Evolutionary conservation across 2,888 invertebrate genomes (phyloP).

Genomic region (Chironomus riparius): DNA sequence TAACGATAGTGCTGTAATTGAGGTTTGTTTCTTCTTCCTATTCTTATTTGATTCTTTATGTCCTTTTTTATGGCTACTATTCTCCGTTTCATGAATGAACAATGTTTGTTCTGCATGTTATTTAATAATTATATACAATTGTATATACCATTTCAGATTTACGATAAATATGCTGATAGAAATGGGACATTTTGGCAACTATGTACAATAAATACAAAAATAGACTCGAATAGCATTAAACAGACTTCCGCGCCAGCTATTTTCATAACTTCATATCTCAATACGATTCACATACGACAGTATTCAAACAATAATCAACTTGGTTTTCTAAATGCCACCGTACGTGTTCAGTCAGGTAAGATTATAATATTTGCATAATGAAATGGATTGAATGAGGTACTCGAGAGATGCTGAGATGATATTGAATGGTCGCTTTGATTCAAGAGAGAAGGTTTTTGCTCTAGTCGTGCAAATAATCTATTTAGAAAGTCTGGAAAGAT

Average conservation of each 20-base stretch:
- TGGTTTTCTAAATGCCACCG: slow-evolving; percentile 51
- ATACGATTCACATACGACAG: slow-evolving; percentile 55
- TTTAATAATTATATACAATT: background rate
- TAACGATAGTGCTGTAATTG: slow-evolving; percentile 45
- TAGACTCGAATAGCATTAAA: slow-evolving; percentile 1
- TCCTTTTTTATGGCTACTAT: background rate
- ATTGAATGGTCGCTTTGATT: too few species aligned
- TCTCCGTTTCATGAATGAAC: background rate
- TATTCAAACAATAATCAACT: slow-evolving; percentile 39
- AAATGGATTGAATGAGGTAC: background rate
- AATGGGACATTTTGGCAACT: slow-evolving; percentile 63
- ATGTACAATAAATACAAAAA: slow-evolving; percentile 42
- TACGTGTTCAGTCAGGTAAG: slow-evolving; percentile 51
- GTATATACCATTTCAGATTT: slow-evolving; percentile 40
- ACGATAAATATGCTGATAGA: slow-evolving; percentile 60
- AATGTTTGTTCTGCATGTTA: background rate
- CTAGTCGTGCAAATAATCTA: too few species aligned
- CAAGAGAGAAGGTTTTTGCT: too few species aligned
- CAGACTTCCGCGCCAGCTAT: slow-evolving; percentile 39
- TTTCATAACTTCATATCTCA: slow-evolving; percentile 58
- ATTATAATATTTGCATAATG: slow-evolving; percentile 25
- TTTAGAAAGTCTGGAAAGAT: too few species aligned
- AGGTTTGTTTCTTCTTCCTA: slow-evolving; percentile 38
- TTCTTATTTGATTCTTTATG: background rate
- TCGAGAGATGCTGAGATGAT: too few species aligned